Evolutionary conservation across 2,888 invertebrate genomes (phyloP), one percentile per base, ranked within the genome.

Genomic region (Iphiclides podalirius): DNA sequence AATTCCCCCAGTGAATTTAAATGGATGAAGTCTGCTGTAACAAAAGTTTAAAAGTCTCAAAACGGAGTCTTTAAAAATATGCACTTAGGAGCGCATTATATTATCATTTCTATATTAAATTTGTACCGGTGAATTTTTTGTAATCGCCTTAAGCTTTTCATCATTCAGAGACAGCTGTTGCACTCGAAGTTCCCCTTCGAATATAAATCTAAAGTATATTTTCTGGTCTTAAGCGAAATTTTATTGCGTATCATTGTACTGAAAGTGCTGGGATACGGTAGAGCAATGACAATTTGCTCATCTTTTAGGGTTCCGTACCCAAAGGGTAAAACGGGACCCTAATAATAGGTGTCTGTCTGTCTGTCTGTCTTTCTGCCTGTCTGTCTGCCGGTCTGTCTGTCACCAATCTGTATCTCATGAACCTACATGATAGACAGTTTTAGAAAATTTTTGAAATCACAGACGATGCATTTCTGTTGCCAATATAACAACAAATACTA

Each of bases 121-220:
- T 80, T 72, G 73, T 67, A 75, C 66, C 61, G 66, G 61, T 67
- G 72, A 71, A 71, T 72, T 67, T 71, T 71, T 64, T 77, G 75
- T 84, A 84, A 85, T 83, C 84, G 79, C 77, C 76, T 81, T 79
- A 83, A 86, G 81, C 79, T 82, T 79, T 79, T 71, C 82, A 72
- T 77, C 80, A 75, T 80, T 81, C 75, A 68, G 65, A 61, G 69
- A 68, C 85, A 85, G 79, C 75, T 85, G 86, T 72, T 77, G 70
- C 76, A 61, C 20, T 28, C 50, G 51, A 54, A 52, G 35, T 50
- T 56, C 52, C 49, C 46, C 58, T 38, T 35, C 53, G 40, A 53
- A 60, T 16, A 59, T 52, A 54, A 53, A 37, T 47, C 45, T 37
- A 37, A 53, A 43, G 46, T 53, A 56, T 56, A 43, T 46, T 49